Evolutionary conservation across 2,888 invertebrate genomes (phyloP).

Genomic region (Tanytarsus gracilentus): DNA sequence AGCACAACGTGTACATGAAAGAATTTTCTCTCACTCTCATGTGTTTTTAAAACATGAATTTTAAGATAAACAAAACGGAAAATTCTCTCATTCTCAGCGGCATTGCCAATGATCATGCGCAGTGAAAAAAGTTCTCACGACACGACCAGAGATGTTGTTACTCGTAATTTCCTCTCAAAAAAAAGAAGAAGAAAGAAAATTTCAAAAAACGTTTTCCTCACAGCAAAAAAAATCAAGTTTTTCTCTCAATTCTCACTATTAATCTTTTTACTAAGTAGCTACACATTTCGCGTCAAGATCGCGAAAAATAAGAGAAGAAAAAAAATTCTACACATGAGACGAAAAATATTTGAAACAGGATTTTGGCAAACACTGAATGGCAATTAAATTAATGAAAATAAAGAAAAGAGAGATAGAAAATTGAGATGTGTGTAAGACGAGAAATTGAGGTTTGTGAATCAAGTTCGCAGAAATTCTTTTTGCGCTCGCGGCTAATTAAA

Average conservation of each 20-base stretch:
- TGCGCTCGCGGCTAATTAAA: slow-evolving; percentile 1
- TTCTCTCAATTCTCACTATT: no score
- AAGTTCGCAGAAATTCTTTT: slow-evolving; percentile 3
- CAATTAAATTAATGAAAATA: neutral
- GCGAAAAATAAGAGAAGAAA: neutral
- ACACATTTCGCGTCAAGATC: neutral
- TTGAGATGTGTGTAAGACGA: neutral
- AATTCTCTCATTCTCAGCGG: slow-evolving; percentile 16
- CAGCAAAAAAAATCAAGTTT: no score
- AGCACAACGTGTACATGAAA: neutral
- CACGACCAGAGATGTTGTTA: no score
- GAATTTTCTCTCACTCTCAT: slow-evolving; percentile 6
- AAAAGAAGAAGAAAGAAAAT: no score
- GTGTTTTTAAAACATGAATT: slow-evolving; percentile 12
- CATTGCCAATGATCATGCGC: slow-evolving; percentile 15
- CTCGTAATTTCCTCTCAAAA: no score
- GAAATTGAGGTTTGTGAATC: slow-evolving; percentile 15
- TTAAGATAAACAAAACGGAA: slow-evolving; percentile 17
- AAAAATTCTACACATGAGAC: neutral
- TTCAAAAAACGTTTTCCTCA: no score
- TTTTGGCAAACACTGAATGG: neutral
- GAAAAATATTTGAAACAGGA: neutral
- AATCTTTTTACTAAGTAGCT: neutral
- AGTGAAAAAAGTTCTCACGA: neutral
- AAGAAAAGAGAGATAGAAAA: neutral